Conservation (phyloP, 2,797 vertebrate species). For the Micromesistius poutassou region DNA sequence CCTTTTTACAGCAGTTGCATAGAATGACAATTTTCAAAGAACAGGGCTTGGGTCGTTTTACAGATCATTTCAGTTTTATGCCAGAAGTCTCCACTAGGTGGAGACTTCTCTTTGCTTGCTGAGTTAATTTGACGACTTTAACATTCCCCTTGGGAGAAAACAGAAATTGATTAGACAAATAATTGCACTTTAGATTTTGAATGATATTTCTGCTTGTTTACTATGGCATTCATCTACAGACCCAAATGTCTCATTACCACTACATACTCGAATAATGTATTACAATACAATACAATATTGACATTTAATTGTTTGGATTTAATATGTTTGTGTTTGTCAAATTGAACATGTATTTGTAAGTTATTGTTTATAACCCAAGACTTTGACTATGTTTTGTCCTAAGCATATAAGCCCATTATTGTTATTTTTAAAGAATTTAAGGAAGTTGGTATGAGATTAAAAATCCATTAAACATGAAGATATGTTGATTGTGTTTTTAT, state of each 20-base stretch:
- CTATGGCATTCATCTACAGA: slow-evolving; percentile 47
- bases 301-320: slow-evolving; percentile 18
- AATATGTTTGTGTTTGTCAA: slow-evolving; percentile 21
- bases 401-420: slow-evolving; percentile 14
- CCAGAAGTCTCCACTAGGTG: slow-evolving; percentile 55
- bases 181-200: slow-evolving; percentile 65
- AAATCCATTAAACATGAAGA: slow-evolving; percentile 55
- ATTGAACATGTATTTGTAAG: slow-evolving; percentile 26
- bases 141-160: slow-evolving; percentile 54
- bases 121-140: slow-evolving; percentile 18
- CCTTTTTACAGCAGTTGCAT: neutral
- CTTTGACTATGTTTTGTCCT: slow-evolving; percentile 28
- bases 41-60: slow-evolving; percentile 23
- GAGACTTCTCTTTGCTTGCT: slow-evolving; percentile 33
- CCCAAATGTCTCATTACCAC: neutral
- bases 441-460: slow-evolving; percentile 42
- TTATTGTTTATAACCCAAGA: slow-evolving; percentile 24
- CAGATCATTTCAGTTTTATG: slow-evolving; percentile 36
- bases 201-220: slow-evolving; percentile 52
- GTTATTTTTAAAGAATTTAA: slow-evolving; percentile 32
- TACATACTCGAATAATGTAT: neutral
- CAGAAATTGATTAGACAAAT: slow-evolving; percentile 39
- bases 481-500: slow-evolving; percentile 22
- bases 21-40: neutral
- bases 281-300: neutral